Percentiles rank a stretch among this genome's conserved stretches.
Evolutionary conservation across 2,797 vertebrate species (phyloP).

Genomic region (Peromyscus attwateri): DNA sequence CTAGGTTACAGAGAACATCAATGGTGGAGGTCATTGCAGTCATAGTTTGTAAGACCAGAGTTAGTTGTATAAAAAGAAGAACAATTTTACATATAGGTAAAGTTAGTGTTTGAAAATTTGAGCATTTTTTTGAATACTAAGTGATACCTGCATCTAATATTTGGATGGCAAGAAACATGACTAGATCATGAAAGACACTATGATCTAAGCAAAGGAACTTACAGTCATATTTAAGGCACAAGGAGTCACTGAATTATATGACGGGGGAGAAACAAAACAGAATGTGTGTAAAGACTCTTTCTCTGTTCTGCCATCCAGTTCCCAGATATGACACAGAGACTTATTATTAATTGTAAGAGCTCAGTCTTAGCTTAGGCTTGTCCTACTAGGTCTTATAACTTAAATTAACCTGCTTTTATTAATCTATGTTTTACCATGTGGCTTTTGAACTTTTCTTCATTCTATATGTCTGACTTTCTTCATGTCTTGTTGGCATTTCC

Average conservation of each 20-base stretch:
- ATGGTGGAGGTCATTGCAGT: neutral
- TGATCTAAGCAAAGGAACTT: slow-evolving; percentile 11
- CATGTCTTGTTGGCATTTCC: too few relatives aligned
- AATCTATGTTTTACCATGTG: too few relatives aligned
- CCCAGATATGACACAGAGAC: too few relatives aligned
- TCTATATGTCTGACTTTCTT: too few relatives aligned
- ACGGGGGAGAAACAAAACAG: too few relatives aligned
- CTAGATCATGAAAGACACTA: neutral
- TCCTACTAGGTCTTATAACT: too few relatives aligned
- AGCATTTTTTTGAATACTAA: neutral
- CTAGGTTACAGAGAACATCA: neutral
- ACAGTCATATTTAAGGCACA: neutral
- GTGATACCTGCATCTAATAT: neutral
- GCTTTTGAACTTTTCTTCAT: too few relatives aligned
- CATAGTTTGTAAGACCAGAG: neutral
- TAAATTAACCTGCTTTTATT: too few relatives aligned
- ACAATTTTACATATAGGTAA: neutral
- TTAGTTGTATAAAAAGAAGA: neutral
- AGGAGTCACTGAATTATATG: neutral
- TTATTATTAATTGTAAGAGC: too few relatives aligned
- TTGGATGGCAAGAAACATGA: neutral
- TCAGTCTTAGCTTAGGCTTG: too few relatives aligned
- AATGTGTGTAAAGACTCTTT: too few relatives aligned
- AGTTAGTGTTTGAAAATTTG: neutral
- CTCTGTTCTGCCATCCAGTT: too few relatives aligned